Percentiles rank a stretch among this genome's conserved stretches.
phyloP scores from a whole-genome alignment of 2,888 invertebrate species.

The Drepana falcataria region DNA sequence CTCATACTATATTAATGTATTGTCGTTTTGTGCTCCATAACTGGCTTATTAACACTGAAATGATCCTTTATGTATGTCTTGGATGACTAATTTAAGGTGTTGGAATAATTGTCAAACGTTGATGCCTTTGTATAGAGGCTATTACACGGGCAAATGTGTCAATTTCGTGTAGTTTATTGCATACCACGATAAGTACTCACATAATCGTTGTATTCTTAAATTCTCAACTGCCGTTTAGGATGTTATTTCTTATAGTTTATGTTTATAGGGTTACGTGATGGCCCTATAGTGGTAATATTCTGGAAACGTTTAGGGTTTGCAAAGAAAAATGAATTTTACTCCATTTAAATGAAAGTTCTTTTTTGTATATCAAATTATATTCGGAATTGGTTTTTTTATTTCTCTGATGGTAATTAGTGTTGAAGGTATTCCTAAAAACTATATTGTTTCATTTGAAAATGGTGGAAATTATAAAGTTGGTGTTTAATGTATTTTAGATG shows the following conservation, averaged over 20 bases:
- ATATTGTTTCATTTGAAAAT: too few relatives aligned
- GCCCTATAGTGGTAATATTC: not conserved
- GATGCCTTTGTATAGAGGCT: constrained; percentile 16
- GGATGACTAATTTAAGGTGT: constrained; percentile 36
- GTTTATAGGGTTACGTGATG: not conserved
- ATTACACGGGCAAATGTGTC: constrained; percentile 29
- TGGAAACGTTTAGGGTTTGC: not conserved
- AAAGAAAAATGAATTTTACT: too few relatives aligned
- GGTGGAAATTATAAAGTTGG: too few relatives aligned
- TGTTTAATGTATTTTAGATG: too few relatives aligned
- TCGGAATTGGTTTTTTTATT: too few relatives aligned
- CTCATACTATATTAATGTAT: constrained; percentile 56
- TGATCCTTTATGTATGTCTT: constrained; percentile 30
- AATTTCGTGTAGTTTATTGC: constrained; percentile 20
- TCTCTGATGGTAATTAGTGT: too few relatives aligned
- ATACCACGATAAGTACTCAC: not conserved
- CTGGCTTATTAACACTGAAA: constrained; percentile 47
- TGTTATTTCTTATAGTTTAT: not conserved
- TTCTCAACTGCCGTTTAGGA: not conserved
- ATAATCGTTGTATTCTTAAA: not conserved
- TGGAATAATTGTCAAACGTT: constrained; percentile 25
- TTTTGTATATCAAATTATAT: too few relatives aligned
- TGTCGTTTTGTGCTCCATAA: constrained; percentile 48
- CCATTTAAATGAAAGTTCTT: too few relatives aligned
- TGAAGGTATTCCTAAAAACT: too few relatives aligned